Percentiles rank a stretch among this genome's conserved stretches.
These are phyloP conservation scores for Polylopha cassiicola DNA, from an alignment of 2,888 invertebrate species.

Conservation along the genomic window DNA sequence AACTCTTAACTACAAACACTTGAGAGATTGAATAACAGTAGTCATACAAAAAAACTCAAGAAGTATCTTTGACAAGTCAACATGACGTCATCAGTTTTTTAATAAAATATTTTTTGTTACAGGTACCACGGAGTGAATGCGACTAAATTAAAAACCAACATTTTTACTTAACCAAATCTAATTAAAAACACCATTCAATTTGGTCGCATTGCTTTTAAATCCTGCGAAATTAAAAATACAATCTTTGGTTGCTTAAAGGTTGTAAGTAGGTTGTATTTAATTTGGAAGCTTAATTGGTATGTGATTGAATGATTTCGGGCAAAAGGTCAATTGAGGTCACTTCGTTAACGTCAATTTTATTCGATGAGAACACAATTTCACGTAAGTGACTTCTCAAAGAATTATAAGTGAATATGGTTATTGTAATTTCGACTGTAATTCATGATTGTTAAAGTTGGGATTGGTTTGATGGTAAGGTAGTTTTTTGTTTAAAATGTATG, in stretches of 20 bases:
- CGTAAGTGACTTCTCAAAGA: constrained; percentile 19
- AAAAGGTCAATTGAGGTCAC: constrained; percentile 33
- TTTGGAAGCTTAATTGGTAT: too few species aligned
- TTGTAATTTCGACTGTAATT: constrained; percentile 10
- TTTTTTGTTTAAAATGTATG: constrained; percentile 25
- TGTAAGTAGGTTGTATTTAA: too few species aligned
- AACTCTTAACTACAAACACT: constrained; percentile 1
- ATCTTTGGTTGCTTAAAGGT: too few species aligned
- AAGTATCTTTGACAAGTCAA: constrained; percentile 19
- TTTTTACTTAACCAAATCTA: constrained; percentile 8
- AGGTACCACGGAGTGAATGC: constrained; percentile 13
- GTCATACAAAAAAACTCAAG: too few species aligned
- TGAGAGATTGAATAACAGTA: too few species aligned
- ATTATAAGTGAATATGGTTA: constrained; percentile 2
- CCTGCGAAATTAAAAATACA: too few species aligned
- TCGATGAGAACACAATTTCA: constrained; percentile 58
- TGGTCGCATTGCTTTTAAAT: constrained; percentile 4
- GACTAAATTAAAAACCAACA: background rate
- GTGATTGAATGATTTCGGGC: constrained; percentile 40
- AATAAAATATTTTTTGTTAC: constrained; percentile 17
- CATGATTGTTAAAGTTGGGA: constrained; percentile 3
- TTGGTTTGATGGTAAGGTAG: constrained; percentile 7
- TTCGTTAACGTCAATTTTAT: constrained; percentile 56
- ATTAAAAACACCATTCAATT: background rate
- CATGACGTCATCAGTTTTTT: constrained; percentile 8